Evolutionary conservation across 1,140 invertebrate genomes (phyloP).

Genomic region (Drosophila busckii): DNA sequence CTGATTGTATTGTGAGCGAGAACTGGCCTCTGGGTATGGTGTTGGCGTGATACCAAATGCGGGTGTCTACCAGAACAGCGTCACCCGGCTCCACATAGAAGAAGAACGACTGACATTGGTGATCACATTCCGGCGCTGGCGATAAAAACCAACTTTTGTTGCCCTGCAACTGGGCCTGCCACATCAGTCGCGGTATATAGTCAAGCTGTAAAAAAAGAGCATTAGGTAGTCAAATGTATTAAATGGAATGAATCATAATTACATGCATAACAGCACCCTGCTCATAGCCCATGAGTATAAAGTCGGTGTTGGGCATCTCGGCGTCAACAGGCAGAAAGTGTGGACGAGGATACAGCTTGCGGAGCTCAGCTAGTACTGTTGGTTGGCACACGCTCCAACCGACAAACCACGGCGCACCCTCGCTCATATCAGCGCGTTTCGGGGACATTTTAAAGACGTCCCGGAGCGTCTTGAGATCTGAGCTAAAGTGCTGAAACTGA

Average conservation of each 20-base stretch:
- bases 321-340: conserved; percentile 93
- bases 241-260: conserved; percentile 60
- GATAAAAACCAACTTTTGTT: conserved; percentile 91
- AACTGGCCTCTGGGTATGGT: conserved; percentile 89
- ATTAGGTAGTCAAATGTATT: background rate
- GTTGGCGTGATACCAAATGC: conserved; percentile 96
- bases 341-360: conserved; percentile 88
- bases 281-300: conserved; percentile 95
- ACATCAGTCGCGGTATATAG: conserved; percentile 93
- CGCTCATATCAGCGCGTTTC: conserved; percentile 82
- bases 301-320: conserved; percentile 93
- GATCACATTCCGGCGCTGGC: conserved; percentile 93
- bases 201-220: conserved; percentile 85
- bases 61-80: conserved; percentile 92
- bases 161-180: conserved; percentile 95
- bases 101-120: conserved; percentile 85
- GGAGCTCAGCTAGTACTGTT: conserved; percentile 85
- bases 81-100: conserved; percentile 92
- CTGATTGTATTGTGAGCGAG: conserved; percentile 94
- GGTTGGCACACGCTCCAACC: conserved; percentile 96
- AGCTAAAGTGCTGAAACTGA: conserved; percentile 94
- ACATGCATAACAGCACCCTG: conserved; percentile 96
- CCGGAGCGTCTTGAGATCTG: conserved; percentile 87
- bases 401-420: conserved; percentile 90
- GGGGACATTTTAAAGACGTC: conserved; percentile 90